These are phyloP conservation scores for Lutraria lutraria DNA, from an alignment of 2,888 invertebrate genomes.

Conservation along the genomic window DNA sequence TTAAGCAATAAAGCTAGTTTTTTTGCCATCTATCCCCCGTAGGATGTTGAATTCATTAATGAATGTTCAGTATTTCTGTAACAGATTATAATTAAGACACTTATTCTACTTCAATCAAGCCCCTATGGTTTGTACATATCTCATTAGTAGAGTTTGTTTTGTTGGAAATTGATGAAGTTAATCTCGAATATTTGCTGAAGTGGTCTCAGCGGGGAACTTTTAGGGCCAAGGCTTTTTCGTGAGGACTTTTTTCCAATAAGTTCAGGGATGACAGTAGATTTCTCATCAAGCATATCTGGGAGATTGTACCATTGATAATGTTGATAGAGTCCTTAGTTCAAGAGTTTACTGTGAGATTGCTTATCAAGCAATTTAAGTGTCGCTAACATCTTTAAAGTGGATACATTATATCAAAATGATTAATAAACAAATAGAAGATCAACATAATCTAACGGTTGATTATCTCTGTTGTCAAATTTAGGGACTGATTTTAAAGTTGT, in stretches of 20 bases:
- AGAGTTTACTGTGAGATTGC: neutral
- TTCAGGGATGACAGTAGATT: conserved; percentile 15
- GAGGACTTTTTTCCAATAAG: conserved; percentile 17
- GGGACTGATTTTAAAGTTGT: neutral
- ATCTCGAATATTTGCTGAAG: neutral
- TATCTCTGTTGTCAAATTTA: neutral
- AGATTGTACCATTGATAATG: conserved; percentile 1
- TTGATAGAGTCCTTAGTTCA: neutral
- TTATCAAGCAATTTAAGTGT: conserved; percentile 11
- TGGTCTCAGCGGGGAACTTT: neutral
- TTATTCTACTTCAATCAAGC: neutral
- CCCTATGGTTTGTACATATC: neutral
- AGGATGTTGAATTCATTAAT: neutral
- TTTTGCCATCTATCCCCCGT: neutral
- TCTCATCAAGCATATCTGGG: neutral
- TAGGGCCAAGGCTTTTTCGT: neutral
- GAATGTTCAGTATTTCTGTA: neutral
- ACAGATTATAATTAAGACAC: neutral
- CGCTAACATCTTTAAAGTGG: conserved; percentile 15
- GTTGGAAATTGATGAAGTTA: conserved; percentile 24
- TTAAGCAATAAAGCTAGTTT: neutral
- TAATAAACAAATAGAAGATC: conserved; percentile 2
- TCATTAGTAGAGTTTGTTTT: conserved; percentile 6
- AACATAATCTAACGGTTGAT: neutral
- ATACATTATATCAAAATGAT: conserved; percentile 2